Base-by-base conservation (phyloP, 1,140 invertebrate species). In the Saccostrea cuccullata region DNA sequence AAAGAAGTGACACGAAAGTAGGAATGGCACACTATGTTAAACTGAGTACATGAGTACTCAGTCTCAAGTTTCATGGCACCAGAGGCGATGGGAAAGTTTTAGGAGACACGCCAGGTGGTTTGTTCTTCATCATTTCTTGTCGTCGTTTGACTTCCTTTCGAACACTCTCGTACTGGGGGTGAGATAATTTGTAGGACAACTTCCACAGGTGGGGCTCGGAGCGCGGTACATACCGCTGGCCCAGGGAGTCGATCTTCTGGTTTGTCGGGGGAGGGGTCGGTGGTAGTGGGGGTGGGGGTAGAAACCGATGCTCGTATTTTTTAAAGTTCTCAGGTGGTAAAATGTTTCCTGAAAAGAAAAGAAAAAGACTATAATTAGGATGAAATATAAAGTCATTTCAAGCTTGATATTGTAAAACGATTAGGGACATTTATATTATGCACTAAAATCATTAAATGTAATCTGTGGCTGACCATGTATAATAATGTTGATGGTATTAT, bases 261-360 rank as follows among this genome's bases (percentile, higher is more conserved):
- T 91, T 91, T 4, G 89, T 77, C 30, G 91, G 92, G 20, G 92
- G 91, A 9, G 91, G 91, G 9, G 92, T 91, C 58, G 92, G 92
- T 8, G 91, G 91, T 17, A 91, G 84, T 13, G 91, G 91, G 36
- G 89, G 90, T 13, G 91, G 91, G 6, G 93, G 92, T 12, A 94
- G 77, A 90, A 94, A 94, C 26, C 91, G 87, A 70, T 92, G 93
- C 64, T 91, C 91, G 89, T 95, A 94, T 86, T 93, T 94, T 87
- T 93, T 93, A 90, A 93, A 94, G 90, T 95, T 94, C 67, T 93
- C 92, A 56, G 94, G 94, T 67, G 94, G 94, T 56, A 93, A 89
- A 85, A 95, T 95, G 83, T 94, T 92, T 30, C 94, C 94, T 94
- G 89, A 3, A 92, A 89, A 64, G 55, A 36, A 73, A 77, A 88